phyloP scores from a whole-genome alignment of 2,113 vertebrate genomes.

The Bufo bufo region DNA sequence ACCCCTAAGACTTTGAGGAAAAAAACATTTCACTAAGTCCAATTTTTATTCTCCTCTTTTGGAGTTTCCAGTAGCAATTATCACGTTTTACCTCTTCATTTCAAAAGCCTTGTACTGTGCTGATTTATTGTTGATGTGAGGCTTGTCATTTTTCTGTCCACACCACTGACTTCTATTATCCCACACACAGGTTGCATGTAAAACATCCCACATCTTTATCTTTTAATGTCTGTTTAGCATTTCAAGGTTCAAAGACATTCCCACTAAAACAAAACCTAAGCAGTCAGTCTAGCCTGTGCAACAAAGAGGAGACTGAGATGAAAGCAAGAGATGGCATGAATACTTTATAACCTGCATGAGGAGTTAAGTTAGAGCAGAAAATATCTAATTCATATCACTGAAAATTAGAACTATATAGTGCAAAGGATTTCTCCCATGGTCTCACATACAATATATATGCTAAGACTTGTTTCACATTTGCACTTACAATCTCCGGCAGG shows the following conservation, averaged over 20 bases:
- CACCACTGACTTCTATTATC: conserved; percentile 39
- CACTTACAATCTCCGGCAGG: no score
- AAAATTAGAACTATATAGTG: conserved; percentile 25
- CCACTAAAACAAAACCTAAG: conserved; percentile 43
- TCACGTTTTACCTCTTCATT: neutral
- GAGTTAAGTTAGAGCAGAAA: conserved; percentile 38
- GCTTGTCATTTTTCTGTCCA: conserved; percentile 32
- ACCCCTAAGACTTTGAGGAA: no score
- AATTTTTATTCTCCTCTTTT: neutral
- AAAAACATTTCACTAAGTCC: no score
- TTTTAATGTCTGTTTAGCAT: conserved; percentile 48
- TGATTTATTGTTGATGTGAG: conserved; percentile 4
- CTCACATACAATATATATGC: neutral
- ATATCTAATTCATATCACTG: conserved; percentile 31
- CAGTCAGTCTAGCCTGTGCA: conserved; percentile 27
- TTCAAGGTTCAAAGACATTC: conserved; percentile 55
- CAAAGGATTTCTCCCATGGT: neutral
- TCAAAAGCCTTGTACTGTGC: neutral
- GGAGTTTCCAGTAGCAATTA: neutral
- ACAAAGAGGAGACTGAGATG: conserved; percentile 43
- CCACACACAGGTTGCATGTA: conserved; percentile 47
- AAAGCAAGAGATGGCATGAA: conserved; percentile 48
- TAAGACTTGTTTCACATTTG: no score
- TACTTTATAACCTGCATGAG: conserved; percentile 45
- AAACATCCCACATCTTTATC: conserved; percentile 36